phyloP scores from a whole-genome alignment of 2,797 vertebrate species.

The Sebastes minor region DNA sequence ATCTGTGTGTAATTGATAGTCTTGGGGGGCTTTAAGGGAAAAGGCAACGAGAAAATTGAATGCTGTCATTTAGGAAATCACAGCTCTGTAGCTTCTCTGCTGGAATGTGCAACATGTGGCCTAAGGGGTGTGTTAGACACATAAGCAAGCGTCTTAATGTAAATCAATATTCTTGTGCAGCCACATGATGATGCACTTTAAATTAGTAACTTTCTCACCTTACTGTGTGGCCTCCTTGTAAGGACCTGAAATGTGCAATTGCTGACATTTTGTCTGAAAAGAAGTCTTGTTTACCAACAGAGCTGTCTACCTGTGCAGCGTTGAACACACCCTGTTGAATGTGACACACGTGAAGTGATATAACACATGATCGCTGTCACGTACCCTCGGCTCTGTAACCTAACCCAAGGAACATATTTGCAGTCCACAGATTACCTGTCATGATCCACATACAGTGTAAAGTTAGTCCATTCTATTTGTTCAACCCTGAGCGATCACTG shows the following conservation, averaged over 20 bases:
- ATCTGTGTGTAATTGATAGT: background rate
- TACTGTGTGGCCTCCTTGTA: background rate
- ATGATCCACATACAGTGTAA: background rate
- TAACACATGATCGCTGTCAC: background rate
- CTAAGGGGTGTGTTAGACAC: background rate
- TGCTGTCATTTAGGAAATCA: background rate
- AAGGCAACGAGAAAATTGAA: background rate
- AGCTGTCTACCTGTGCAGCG: background rate
- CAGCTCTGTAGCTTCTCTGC: background rate
- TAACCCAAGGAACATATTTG: background rate
- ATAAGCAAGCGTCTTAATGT: background rate
- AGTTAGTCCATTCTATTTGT: background rate
- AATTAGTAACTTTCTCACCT: background rate
- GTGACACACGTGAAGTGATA: background rate
- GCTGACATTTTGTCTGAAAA: too few species aligned
- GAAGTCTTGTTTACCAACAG: too few species aligned
- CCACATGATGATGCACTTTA: background rate
- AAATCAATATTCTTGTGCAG: background rate
- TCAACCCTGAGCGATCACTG: background rate
- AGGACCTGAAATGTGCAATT: background rate
- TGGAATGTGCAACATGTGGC: background rate
- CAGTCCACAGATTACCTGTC: background rate
- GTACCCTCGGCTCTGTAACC: background rate
- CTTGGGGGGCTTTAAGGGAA: background rate
- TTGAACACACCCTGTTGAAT: background rate